Evolutionary conservation across 2,888 invertebrate species (phyloP).

Genomic region (Microctonus aethiopoides): DNA sequence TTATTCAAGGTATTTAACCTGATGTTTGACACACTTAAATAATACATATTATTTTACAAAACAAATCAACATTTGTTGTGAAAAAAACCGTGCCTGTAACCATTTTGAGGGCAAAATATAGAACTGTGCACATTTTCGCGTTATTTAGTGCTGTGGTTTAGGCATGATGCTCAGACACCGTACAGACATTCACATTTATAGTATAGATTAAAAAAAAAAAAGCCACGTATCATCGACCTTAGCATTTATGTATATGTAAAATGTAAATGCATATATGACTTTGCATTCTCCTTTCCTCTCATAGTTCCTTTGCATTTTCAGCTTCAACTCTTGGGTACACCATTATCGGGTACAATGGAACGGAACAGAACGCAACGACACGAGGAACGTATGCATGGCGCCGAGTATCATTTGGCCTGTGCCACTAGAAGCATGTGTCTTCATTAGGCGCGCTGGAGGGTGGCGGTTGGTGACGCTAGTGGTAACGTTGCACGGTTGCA

Average conservation of each 20-base stretch:
- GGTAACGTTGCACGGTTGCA: constrained; percentile 44
- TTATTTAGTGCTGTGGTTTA: no score
- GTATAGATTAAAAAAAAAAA: background rate
- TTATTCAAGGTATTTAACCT: no score
- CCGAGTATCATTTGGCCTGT: constrained; percentile 57
- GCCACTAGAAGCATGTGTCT: constrained; percentile 56
- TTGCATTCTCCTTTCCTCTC: background rate
- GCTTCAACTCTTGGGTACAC: constrained; percentile 36
- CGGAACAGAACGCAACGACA: constrained; percentile 53
- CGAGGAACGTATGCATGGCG: constrained; percentile 52
- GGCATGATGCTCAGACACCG: no score
- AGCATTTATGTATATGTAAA: background rate
- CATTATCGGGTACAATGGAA: constrained; percentile 55
- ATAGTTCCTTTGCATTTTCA: constrained; percentile 36
- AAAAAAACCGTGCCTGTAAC: no score
- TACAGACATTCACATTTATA: no score
- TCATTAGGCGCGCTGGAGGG: constrained; percentile 54
- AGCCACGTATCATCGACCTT: background rate
- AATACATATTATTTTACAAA: no score
- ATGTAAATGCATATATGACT: background rate
- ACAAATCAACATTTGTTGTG: no score
- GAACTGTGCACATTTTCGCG: no score
- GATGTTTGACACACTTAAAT: no score
- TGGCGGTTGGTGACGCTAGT: constrained; percentile 43
- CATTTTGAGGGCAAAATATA: no score